A percentile compares a stretch with the other conserved stretches of the same genome.
Conservation (phyloP, 2,888 invertebrate genomes). For the Trachelus iudaicus region DNA sequence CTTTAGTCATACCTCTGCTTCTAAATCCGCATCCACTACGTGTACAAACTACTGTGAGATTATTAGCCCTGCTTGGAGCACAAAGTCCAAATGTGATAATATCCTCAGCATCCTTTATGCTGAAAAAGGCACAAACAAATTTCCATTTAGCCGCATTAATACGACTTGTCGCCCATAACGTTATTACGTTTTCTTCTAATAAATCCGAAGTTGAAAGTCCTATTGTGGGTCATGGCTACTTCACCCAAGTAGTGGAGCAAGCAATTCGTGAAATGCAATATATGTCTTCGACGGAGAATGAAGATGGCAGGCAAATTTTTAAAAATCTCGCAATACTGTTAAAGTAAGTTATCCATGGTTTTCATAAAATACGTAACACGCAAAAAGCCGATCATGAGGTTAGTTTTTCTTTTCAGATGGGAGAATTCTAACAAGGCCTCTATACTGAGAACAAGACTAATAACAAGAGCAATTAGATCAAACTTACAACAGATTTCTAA, state of each 20-base stretch:
- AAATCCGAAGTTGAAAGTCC: constrained; percentile 55
- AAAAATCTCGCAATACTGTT: constrained; percentile 66
- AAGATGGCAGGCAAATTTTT: constrained; percentile 64
- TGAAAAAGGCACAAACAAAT: constrained; percentile 71
- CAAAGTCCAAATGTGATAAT: constrained; percentile 73
- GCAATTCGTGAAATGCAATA: constrained; percentile 57
- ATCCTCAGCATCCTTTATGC: constrained; percentile 71
- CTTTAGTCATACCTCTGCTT: constrained; percentile 70
- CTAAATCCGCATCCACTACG: constrained; percentile 69
- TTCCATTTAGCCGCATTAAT: constrained; percentile 73
- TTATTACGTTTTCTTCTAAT: constrained; percentile 46
- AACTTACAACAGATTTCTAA: constrained; percentile 67
- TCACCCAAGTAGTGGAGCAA: constrained; percentile 58
- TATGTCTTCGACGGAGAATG: constrained; percentile 39
- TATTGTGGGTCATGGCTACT: constrained; percentile 47
- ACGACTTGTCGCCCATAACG: constrained; percentile 72
- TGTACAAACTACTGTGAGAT: constrained; percentile 72
- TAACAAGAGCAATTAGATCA: constrained; percentile 65
- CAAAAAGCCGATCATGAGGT: constrained; percentile 52
- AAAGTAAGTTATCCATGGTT: constrained; percentile 38
- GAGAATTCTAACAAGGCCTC: constrained; percentile 69
- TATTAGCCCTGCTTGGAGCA: constrained; percentile 69
- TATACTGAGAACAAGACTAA: constrained; percentile 63
- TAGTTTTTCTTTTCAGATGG: constrained; percentile 69
- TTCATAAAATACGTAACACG: constrained; percentile 49